A percentile compares a stretch with the other conserved stretches of the same genome.
Conservation (phyloP, 2,113 vertebrate species). For the Notarius lentiginosus region DNA sequence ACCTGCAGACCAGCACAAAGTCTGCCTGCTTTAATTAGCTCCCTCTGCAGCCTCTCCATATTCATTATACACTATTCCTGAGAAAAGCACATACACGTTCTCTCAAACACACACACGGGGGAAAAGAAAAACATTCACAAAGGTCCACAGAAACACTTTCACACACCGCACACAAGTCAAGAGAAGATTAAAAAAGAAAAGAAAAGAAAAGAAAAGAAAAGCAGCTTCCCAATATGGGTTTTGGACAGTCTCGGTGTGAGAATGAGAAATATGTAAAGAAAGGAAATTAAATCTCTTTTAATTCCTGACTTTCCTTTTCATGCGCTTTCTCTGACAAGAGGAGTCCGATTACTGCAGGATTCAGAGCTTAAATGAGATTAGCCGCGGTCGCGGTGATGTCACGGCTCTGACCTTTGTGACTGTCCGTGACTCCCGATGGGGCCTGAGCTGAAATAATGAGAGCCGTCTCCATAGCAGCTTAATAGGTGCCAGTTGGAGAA, state of each 20-base stretch:
- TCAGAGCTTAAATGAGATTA: constrained; percentile 48
- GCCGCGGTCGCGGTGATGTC: constrained; percentile 52
- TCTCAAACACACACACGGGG: constrained; percentile 9
- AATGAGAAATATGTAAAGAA: constrained; percentile 5
- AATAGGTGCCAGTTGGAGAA: constrained; percentile 50
- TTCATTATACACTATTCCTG: constrained; percentile 54
- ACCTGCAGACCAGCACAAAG: constrained; percentile 56
- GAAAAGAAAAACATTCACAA: constrained; percentile 18
- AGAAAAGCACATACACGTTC: constrained; percentile 32
- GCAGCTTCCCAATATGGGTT: not conserved
- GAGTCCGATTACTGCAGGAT: constrained; percentile 39
- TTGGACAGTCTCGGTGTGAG: not conserved
- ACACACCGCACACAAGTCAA: constrained; percentile 6
- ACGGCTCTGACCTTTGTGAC: constrained; percentile 51
- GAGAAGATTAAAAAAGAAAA: not conserved
- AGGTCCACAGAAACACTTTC: constrained; percentile 14
- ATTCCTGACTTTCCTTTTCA: constrained; percentile 38
- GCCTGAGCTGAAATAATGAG: constrained; percentile 52
- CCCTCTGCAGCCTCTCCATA: constrained; percentile 51
- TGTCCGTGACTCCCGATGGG: constrained; percentile 43
- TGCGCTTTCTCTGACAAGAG: constrained; percentile 22
- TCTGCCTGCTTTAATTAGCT: constrained; percentile 55
- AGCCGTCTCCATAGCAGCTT: constrained; percentile 54
- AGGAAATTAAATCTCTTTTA: constrained; percentile 35
- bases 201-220: not conserved